Base-by-base conservation (phyloP, 2,113 vertebrate genomes). In the Ciconia stormi region DNA sequence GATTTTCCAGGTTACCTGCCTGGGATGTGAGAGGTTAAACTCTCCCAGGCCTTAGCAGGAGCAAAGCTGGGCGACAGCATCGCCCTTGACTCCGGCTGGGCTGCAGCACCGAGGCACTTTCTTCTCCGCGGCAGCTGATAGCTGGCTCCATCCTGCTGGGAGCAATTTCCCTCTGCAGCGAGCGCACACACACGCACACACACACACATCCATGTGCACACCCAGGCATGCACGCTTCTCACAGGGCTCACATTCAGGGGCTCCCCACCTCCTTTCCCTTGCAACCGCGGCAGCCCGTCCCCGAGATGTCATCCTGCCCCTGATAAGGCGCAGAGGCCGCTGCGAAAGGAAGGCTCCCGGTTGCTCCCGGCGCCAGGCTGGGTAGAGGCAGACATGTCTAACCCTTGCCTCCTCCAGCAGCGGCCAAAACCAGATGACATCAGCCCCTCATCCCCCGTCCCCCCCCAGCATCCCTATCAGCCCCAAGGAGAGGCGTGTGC, bases 321-420 rank as follows among this genome's bases (percentile, higher is more conserved):
- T 59, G 97, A 98, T 98, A 97, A 98, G 90, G 70, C 2, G 1
- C 77, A 72, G 83, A 62, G 93, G 87, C 53, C 34, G 72, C 96
- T 88, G 92, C 34, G 14, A 89, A 44, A 95, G 89, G 87, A 96
- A 97, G 77, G 92, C 77, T 97, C 82, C 69, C 94, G 32, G 82
- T 94, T 81, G 90, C 83, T 95, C 67, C 91, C n/a, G 97, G 97
- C 96, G 94, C 97, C 97, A 97, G 93, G 77, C 91, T 78, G 90
- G 95, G 93, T 61, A 93, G 90, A 77, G 76, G 56, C 96, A 71
- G 95, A 95, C 80, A 9, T 29, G 90, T 93, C 94, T 38, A 44
- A 81, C 59, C 81, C 72, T 77, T 6, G 56, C 72, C 76, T 87
- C 42, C 71, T 89, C 55, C 18, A 0, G 53, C 87, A 94, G 72